Percentiles rank a stretch among this genome's conserved stretches.
Conservation (phyloP, 2,113 vertebrate species). For the Cavia aperea region DNA sequence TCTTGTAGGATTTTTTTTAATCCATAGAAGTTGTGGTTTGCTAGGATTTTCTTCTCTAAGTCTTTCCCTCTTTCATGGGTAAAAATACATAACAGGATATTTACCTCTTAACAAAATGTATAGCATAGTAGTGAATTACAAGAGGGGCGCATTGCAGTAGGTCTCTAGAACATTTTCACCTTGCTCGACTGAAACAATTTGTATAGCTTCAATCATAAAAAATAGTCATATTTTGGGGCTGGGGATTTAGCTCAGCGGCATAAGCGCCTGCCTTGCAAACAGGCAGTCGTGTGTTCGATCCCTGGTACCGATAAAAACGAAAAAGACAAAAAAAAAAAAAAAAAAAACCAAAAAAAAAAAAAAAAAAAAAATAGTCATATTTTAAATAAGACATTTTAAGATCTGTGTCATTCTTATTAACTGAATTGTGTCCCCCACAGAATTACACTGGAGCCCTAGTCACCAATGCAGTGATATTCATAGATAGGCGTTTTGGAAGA, state of each 20-base stretch:
- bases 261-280: no score
- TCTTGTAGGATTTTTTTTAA: background rate
- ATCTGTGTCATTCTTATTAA: background rate
- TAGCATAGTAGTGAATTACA: background rate
- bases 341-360: no score
- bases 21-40: background rate
- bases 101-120: background rate
- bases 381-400: background rate
- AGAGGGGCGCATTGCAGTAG: no score
- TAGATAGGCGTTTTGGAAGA: background rate
- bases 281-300: no score
- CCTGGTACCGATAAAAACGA: no score
- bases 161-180: background rate
- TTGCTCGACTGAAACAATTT: background rate
- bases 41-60: background rate
- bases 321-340: no score
- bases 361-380: background rate
- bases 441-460: background rate
- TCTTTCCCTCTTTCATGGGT: background rate
- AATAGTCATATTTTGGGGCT: background rate
- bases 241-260: no score
- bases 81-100: background rate
- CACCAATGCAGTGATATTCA: background rate
- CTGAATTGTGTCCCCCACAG: background rate
- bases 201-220: background rate